A percentile compares a stretch with the other conserved stretches of the same genome.
phyloP scores from a whole-genome alignment of 1,140 invertebrate genomes.

The Aphidius gifuensis region DNA sequence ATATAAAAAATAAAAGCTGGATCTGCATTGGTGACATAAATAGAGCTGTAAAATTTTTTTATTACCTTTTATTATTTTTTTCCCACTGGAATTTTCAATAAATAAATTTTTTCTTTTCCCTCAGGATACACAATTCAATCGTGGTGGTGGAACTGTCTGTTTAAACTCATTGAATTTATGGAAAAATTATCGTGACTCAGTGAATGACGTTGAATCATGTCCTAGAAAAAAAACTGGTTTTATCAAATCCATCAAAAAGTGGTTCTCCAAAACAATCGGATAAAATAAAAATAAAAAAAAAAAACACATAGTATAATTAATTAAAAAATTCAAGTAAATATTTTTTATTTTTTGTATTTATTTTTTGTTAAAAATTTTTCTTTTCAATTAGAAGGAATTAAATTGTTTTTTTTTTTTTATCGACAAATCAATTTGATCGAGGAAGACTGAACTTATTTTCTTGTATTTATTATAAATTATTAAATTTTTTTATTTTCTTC shows the following conservation, averaged over 20 bases:
- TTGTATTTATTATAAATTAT: conserved; percentile 5
- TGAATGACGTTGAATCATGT: conserved; percentile 52
- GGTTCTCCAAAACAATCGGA: not conserved
- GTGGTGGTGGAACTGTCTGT: conserved; percentile 83
- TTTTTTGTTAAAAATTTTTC: not conserved
- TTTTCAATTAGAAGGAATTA: not conserved
- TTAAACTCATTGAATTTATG: conserved; percentile 57
- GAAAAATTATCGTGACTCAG: conserved; percentile 53
- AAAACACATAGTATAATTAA: conserved; percentile 2
- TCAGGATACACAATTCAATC: conserved; percentile 67
- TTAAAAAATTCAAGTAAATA: not conserved
- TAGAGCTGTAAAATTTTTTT: conserved; percentile 65
- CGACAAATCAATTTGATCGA: not conserved
- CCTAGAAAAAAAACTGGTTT: conserved; percentile 26
- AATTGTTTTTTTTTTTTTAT: not conserved
- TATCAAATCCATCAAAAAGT: not conserved
- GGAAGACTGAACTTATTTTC: conserved; percentile 5
- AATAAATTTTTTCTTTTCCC: conserved; percentile 36
- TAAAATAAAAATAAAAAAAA: not conserved
- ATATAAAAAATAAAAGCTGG: conserved; percentile 62
- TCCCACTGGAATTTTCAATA: not conserved
- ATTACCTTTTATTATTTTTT: not conserved
- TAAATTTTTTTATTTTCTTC: not conserved
- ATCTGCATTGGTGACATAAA: conserved; percentile 92
- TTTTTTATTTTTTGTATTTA: conserved; percentile 8